Evolutionary conservation across 2,113 vertebrate species (phyloP).

Genomic region (Paradoxurus hermaphroditus): DNA sequence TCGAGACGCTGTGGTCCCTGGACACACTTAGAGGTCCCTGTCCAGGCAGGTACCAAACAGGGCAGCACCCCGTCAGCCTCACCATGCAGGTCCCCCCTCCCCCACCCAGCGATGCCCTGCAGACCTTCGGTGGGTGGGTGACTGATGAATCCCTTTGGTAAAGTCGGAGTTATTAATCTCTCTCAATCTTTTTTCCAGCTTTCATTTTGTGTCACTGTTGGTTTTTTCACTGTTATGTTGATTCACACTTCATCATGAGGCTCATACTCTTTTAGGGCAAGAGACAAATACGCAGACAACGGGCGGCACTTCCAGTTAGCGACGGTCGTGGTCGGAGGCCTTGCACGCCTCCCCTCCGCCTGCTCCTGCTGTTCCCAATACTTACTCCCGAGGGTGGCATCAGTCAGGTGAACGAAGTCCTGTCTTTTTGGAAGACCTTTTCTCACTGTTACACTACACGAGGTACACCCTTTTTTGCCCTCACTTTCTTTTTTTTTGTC

Average conservation of each 20-base stretch:
- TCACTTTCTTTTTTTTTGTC: background rate
- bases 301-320: fast-evolving
- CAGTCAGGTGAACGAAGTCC: fast-evolving
- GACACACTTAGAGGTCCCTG: fast-evolving
- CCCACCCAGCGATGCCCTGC: fast-evolving
- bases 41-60: too few species aligned
- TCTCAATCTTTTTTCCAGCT: background rate
- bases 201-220: background rate
- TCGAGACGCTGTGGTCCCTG: background rate
- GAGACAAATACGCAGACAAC: fast-evolving
- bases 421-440: background rate
- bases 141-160: background rate
- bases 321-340: fast-evolving
- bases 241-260: background rate
- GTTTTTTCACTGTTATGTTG: background rate
- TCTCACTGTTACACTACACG: fast-evolving
- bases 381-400: background rate
- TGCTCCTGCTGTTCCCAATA: too few species aligned
- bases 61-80: fast-evolving
- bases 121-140: background rate
- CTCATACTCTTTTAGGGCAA: background rate
- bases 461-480: background rate
- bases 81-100: fast-evolving
- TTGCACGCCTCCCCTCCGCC: fast-evolving
- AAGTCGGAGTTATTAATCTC: background rate